Evolutionary conservation across 2,113 vertebrate genomes (phyloP), one percentile per base, ranked within the genome.

Genomic region (Nesoenas mayeri): DNA sequence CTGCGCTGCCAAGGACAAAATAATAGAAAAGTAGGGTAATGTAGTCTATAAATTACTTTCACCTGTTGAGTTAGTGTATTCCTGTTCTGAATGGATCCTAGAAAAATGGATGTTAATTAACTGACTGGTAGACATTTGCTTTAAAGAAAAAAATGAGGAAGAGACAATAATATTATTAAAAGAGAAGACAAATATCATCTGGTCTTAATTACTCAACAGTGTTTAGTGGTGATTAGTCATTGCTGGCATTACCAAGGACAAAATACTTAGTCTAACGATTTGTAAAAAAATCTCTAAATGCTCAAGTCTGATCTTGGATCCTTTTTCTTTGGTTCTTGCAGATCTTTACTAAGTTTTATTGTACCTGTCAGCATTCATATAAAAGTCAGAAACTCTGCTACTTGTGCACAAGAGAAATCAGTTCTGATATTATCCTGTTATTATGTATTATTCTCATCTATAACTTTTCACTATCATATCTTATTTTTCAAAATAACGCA

Each of bases 131-230:
- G 34, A 36, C 61, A 60, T 94, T 84, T 86, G 31, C 89, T 95
- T 91, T 93, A 88, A 92, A 85, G 32, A 24, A 71, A 50, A 92
- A 84, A 72, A 66, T 3, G 12, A 62, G 16, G 34, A 87, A 53
- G 47, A 48, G 51, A 47, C 87, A 74, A 75, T 73, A 78, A 79
- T 51, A 24, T 90, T 88, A 91, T 48, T 91, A 87, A 67, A 71
- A 60, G 26, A 78, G 61, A 80, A 66, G 6, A 61, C 56, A 95
- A 58, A 36, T 80, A 78, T 79, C 3, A 75, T 79, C 82, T 75
- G 29, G 12, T 77, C 92, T 95, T 89, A 88, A 93, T 96, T 92
- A 78, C 70, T 75, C 70, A 89, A 48, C 65, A 65, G 14, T 72
- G 48, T 85, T 92, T 90, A 83, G 64, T 79, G 50, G 24, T 50